Conservation (phyloP, 2,113 vertebrate genomes). For the Podiceps cristatus region DNA sequence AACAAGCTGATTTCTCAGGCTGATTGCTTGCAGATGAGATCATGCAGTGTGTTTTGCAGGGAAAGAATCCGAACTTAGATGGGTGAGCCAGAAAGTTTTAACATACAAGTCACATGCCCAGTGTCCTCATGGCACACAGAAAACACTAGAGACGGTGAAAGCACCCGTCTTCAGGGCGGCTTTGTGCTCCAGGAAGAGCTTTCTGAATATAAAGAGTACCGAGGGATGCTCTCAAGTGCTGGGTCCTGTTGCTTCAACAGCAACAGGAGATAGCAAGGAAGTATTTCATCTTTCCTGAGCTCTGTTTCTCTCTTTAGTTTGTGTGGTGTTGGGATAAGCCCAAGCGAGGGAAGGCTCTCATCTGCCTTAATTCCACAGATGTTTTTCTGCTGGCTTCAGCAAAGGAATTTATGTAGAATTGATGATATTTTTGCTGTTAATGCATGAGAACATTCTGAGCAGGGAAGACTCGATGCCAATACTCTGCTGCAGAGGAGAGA, state of each 20-base stretch:
- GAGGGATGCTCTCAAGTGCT: background rate
- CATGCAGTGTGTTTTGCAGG: slow-evolving; percentile 65
- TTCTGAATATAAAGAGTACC: background rate
- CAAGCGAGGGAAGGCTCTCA: slow-evolving; percentile 23
- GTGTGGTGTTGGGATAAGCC: slow-evolving; percentile 57
- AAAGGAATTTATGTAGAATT: slow-evolving; percentile 62
- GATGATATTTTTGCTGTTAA: slow-evolving; percentile 36
- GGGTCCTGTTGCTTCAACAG: slow-evolving; percentile 14
- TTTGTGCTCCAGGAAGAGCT: background rate
- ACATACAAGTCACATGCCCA: slow-evolving; percentile 37
- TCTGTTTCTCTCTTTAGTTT: slow-evolving; percentile 61
- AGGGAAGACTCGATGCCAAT: background rate
- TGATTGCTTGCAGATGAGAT: slow-evolving; percentile 76
- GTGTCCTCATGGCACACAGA: slow-evolving; percentile 49
- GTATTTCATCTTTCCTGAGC: slow-evolving; percentile 51
- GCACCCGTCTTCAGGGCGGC: background rate
- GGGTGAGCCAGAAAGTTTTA: slow-evolving; percentile 61
- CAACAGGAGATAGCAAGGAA: slow-evolving; percentile 39
- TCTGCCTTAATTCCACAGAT: slow-evolving; percentile 54
- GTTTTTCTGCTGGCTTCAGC: slow-evolving; percentile 39
- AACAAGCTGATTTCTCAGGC: slow-evolving; percentile 75
- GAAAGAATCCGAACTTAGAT: slow-evolving; percentile 45
- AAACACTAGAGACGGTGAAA: background rate
- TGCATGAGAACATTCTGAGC: slow-evolving; percentile 27
- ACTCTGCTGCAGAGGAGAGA: background rate